phyloP scores from a whole-genome alignment of 2,797 vertebrate species.

The Okamejei kenojei region DNA sequence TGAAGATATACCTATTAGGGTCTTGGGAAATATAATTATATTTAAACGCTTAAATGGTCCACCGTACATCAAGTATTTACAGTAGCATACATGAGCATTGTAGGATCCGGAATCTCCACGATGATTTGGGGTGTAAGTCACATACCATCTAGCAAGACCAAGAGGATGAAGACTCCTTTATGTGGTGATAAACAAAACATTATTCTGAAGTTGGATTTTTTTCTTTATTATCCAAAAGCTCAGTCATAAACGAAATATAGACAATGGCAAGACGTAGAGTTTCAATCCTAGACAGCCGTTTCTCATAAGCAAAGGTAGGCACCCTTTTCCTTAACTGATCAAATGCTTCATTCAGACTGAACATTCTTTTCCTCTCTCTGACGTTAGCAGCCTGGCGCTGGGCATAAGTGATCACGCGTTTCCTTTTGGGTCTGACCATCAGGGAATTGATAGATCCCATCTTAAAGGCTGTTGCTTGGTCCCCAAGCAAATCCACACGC shows the following conservation, averaged over 20 bases:
- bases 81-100: background rate
- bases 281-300: conserved; percentile 88
- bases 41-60: background rate
- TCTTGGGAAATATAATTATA: background rate
- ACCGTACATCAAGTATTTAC: background rate
- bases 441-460: conserved; percentile 43
- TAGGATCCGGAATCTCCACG: background rate
- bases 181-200: background rate
- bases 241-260: conserved; percentile 95
- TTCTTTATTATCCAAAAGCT: conserved; percentile 65
- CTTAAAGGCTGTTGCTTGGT: conserved; percentile 39
- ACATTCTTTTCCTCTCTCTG: conserved; percentile 88
- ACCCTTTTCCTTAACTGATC: conserved; percentile 86
- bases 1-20: background rate
- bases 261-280: conserved; percentile 86
- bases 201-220: conserved; percentile 39
- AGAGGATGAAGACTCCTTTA: background rate
- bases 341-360: conserved; percentile 92
- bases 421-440: conserved; percentile 68
- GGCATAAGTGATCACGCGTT: conserved; percentile 77
- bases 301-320: conserved; percentile 93
- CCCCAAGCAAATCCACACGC: conserved; percentile 17
- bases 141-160: background rate
- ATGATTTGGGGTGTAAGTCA: background rate
- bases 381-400: conserved; percentile 92